Evolutionary conservation across 1,140 invertebrate species (phyloP), one percentile per base, ranked within the genome.

Genomic region (Rhagoletis zephyria): DNA sequence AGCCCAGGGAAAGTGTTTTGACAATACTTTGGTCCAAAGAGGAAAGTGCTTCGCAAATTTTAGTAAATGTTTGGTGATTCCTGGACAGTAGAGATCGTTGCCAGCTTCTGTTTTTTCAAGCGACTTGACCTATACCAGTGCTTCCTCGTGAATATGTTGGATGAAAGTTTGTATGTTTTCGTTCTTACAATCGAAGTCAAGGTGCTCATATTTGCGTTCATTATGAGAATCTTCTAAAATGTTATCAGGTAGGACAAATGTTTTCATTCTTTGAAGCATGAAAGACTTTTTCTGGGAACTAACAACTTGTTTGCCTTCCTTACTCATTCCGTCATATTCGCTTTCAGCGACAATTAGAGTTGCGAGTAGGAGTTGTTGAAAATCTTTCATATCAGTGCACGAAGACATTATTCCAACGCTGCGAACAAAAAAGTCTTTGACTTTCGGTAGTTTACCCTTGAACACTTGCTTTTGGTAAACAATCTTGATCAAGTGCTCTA

Each of bases 341-440:
- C 65, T 67, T 19, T 67, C 16, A 67, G 65, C 16, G 6, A 67
- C 65, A 19, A 67, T 67, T n/a, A 67, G n/a, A 19, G 40, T 67
- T 10, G 65, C 7, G 6, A n/a, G n/a, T n/a, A 67, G 16, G 40
- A 67, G 7, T 67, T 67, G n/a, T n/a, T 67, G 7, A 67, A 67
- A 67, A 40, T 67, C 65, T 19, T 67, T 16, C 6, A 67, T 67
- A 7, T 7, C 6, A 12, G 65, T 67, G n/a, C 65, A 67, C 10
- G 16, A 19, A 19, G 7, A 19, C 65, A 67, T 67, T 9, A 67
- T n/a, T 67, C 65, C 65, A 12, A 67, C 65, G 16, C n/a, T 19
- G 40, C 65, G 65, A 67, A 67, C 65, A 40, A 10, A 67, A 67
- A 67, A 67, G 65, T 67, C 65, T 16, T 67, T 67, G n/a, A 67